These are phyloP conservation scores for Limonius californicus DNA, from an alignment of 1,140 invertebrate species.

Conservation along the genomic window DNA sequence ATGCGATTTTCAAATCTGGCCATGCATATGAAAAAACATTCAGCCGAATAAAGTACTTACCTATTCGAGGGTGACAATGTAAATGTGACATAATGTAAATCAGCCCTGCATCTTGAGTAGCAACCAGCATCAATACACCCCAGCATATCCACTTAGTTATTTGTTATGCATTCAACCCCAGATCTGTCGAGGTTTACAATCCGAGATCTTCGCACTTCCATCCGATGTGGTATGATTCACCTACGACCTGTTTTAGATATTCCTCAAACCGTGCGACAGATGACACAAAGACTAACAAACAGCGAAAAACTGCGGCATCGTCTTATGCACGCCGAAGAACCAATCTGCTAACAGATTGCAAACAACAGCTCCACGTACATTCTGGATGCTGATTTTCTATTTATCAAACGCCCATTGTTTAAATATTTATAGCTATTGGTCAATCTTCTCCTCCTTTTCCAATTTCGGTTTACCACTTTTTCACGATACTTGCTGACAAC, in stretches of 20 bases:
- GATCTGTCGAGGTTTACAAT: slow-evolving; percentile 30
- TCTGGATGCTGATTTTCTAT: no score
- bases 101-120: slow-evolving; percentile 15
- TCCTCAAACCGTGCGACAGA: slow-evolving; percentile 39
- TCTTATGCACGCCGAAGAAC: no score
- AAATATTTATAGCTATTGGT: background rate
- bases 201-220: slow-evolving; percentile 37
- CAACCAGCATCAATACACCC: slow-evolving; percentile 17
- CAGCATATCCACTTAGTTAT: slow-evolving; percentile 38
- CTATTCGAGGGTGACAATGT: slow-evolving; percentile 16
- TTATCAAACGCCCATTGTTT: no score
- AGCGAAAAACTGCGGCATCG: no score
- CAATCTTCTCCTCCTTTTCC: no score
- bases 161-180: slow-evolving; percentile 43
- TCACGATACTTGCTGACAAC: no score
- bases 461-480: no score
- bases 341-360: no score
- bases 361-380: no score
- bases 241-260: slow-evolving; percentile 41
- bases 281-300: slow-evolving; percentile 22
- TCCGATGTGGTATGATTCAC: slow-evolving; percentile 33
- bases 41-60: background rate
- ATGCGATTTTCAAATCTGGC: background rate
- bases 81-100: slow-evolving; percentile 21
- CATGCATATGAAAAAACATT: background rate